Evolutionary conservation across 2,113 vertebrate genomes (phyloP).

Genomic region (Delphinus delphis): DNA sequence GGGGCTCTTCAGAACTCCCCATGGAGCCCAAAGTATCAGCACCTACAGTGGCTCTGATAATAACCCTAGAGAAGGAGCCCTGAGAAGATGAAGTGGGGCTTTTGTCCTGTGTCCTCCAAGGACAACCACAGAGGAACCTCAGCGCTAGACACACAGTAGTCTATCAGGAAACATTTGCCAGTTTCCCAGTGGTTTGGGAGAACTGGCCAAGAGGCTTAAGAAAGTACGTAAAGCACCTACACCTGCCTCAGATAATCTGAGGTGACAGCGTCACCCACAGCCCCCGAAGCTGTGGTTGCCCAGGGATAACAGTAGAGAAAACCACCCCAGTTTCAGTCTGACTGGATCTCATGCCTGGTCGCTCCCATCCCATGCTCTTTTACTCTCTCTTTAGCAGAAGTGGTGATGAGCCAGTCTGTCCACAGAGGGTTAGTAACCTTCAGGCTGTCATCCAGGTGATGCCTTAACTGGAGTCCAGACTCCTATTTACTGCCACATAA

Average conservation of each 20-base stretch:
- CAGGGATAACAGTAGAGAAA: conserved; percentile 13
- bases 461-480: conserved; percentile 30
- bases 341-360: neutral
- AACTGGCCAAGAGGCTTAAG: neutral
- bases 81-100: neutral
- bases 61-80: neutral
- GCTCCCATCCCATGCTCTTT: neutral
- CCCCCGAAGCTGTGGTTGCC: neutral
- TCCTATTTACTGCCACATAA: neutral
- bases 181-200: neutral
- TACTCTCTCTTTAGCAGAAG: neutral
- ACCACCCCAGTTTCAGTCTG: conserved; percentile 31
- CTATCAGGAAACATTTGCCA: neutral
- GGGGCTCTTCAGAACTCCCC: neutral
- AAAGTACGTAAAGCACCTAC: neutral
- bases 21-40: neutral
- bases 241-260: neutral
- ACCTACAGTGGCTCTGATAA: neutral
- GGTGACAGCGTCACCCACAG: neutral
- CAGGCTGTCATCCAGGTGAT: conserved; percentile 1
- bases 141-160: neutral
- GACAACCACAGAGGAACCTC: neutral
- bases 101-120: neutral
- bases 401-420: neutral
- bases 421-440: neutral